Conservation (phyloP, 2,797 vertebrate species). For the Poliocrania exsul region DNA sequence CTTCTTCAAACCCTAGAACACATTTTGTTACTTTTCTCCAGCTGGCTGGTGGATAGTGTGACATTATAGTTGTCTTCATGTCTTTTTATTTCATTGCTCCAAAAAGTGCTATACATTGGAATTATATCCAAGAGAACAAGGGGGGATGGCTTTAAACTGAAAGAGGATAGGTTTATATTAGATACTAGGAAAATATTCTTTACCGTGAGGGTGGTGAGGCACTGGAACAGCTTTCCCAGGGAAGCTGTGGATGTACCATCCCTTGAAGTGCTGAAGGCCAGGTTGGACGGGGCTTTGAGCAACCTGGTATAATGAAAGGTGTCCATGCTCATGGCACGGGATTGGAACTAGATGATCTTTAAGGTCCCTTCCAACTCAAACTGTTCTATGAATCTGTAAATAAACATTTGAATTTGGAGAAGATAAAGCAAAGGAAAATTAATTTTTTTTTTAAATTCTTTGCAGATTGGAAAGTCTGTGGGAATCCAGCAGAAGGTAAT, state of each 20-base stretch:
- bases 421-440: background rate
- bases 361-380: background rate
- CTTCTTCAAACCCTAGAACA: background rate
- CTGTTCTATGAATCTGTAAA: background rate
- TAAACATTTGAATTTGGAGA: background rate
- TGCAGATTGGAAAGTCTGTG: slow-evolving; percentile 11
- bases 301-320: fast-evolving
- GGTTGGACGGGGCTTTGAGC: background rate
- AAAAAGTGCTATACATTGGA: background rate
- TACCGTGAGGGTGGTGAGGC: background rate
- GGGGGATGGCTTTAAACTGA: background rate
- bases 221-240: background rate
- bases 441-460: background rate
- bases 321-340: fast-evolving
- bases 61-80: background rate
- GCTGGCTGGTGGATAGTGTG: background rate
- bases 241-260: background rate
- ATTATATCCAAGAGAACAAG: background rate
- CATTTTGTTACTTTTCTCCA: background rate
- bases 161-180: background rate
- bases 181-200: background rate
- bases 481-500: background rate
- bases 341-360: background rate
- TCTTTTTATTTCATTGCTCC: background rate
- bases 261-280: background rate